Evolutionary conservation across 2,113 vertebrate genomes (phyloP), one percentile per base, ranked within the genome.

Genomic region (Phoenicopterus ruber): DNA sequence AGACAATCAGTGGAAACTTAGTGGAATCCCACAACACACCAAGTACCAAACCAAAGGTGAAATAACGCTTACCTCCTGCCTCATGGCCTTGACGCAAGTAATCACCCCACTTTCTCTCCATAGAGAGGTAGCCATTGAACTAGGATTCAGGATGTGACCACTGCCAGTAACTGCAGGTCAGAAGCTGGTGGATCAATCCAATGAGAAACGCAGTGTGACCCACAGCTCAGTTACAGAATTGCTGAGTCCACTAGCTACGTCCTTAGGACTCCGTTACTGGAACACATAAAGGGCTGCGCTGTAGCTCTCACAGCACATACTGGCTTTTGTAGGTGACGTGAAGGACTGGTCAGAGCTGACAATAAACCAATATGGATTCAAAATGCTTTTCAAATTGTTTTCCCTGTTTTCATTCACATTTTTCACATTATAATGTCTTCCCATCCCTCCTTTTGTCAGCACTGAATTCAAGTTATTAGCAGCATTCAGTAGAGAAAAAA

Each of bases 81-180:
- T 79, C 22, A 3, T 3, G 29, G 62, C 31, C 57, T 24, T 0
- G 1, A 16, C 7, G 16, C 26, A 36, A n/a, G 36, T 1, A 4
- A 22, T 32, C 2, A 4, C 20, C 69, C 28, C 2, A 0, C 25
- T 16, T 58, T 9, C 12, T 57, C 10, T 34, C 21, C 36, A 2
- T 0, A 7, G 24, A 32, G 80, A 32, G 26, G 67, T 5, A 46
- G 46, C 32, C 50, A 21, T 4, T 11, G 77, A n/a, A 31, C 46
- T 19, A 21, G 46, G 26, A 28, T 58, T 20, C 19, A 4, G 72
- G 26, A 9, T 13, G 70, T 28, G 62, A 20, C n/a, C 3, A 1
- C n/a, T 44, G 50, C 21, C 42, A 71, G 62, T 16, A 50, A 16
- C 42, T 16, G 42, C 46, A 46, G 42, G 61, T 17, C 42, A 67